Conservation (phyloP, 2,113 vertebrate genomes). For the Fregata magnificens region DNA sequence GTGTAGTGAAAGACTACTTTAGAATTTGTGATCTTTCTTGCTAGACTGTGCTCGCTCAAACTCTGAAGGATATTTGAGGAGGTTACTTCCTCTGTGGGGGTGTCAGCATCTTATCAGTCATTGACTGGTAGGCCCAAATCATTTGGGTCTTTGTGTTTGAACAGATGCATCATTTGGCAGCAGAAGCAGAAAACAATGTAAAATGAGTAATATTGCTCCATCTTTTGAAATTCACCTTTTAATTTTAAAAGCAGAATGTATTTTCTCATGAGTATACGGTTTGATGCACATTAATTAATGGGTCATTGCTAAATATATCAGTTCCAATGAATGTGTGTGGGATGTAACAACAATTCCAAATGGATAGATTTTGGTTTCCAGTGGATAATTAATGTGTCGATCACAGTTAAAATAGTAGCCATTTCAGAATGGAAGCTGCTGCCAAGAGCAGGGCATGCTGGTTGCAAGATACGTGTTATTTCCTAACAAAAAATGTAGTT, state of each 20-base stretch:
- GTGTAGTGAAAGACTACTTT: neutral
- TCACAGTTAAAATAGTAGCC: neutral
- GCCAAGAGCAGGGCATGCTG: neutral
- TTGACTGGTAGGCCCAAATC: neutral
- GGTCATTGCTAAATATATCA: neutral
- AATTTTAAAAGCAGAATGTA: neutral
- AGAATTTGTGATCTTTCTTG: neutral
- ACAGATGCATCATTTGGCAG: neutral
- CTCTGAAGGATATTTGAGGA: neutral
- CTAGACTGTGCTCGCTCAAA: neutral
- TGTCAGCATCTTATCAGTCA: neutral
- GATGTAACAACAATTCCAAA: neutral
- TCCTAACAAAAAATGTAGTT: neutral
- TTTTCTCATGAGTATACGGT: neutral
- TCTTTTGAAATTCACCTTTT: neutral
- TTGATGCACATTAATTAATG: neutral
- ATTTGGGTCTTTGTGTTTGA: neutral
- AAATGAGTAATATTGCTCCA: neutral
- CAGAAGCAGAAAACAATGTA: neutral
- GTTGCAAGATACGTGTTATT: rapidly evolving
- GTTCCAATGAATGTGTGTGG: neutral
- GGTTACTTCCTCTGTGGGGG: neutral
- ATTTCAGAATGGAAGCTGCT: neutral
- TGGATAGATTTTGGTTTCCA: neutral
- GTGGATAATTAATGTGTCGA: neutral